Percentiles rank a stretch among this genome's conserved stretches.
Evolutionary conservation across 2,888 invertebrate species (phyloP).

Genomic region (Linyphia triangularis): DNA sequence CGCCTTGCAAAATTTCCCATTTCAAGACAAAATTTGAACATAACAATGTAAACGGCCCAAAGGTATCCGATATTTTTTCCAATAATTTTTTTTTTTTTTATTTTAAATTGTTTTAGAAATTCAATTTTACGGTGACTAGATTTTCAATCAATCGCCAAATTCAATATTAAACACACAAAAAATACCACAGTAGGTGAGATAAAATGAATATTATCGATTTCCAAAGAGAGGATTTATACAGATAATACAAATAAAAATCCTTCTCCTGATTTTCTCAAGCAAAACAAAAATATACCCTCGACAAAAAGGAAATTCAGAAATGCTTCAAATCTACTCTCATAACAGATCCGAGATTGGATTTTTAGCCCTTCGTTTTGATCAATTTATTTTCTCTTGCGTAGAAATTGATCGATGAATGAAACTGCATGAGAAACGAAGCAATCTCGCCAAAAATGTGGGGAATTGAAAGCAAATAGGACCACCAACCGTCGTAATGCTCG

Average conservation of each 20-base stretch:
- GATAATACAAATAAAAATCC: neutral
- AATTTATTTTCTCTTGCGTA: neutral
- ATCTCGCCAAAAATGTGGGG: neutral
- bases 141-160: neutral
- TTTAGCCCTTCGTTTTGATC: slow-evolving; percentile 20
- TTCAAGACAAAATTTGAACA: too few relatives aligned
- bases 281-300: neutral
- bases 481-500: too few relatives aligned
- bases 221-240: neutral
- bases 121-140: neutral
- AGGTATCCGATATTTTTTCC: too few relatives aligned
- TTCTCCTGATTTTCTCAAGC: neutral
- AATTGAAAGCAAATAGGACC: too few relatives aligned
- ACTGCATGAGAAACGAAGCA: neutral
- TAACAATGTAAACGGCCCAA: too few relatives aligned
- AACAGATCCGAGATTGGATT: slow-evolving; percentile 32
- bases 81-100: too few relatives aligned
- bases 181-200: neutral
- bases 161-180: neutral
- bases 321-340: slow-evolving; percentile 28
- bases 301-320: neutral
- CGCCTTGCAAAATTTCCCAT: too few relatives aligned
- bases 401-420: neutral
- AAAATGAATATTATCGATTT: neutral
- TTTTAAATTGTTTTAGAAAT: neutral